Evolutionary conservation across 2,888 invertebrate genomes (phyloP).

Genomic region (Yponomeuta cagnagella): DNA sequence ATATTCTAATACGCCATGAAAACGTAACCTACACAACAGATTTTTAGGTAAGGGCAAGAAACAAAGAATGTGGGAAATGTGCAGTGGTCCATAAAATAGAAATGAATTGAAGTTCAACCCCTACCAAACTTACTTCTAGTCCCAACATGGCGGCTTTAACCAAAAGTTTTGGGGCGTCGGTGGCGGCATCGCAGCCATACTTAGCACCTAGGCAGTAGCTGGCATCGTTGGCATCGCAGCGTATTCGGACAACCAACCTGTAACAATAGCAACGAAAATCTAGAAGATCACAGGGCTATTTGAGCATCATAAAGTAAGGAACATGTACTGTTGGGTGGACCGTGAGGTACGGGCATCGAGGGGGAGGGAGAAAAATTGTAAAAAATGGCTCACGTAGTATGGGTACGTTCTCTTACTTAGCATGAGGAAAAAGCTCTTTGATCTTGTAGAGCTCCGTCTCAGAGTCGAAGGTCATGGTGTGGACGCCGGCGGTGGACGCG

Average conservation of each 20-base stretch:
- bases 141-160: slow-evolving; percentile 83
- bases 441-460: slow-evolving; percentile 94
- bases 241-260: slow-evolving; percentile 91
- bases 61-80: too few relatives aligned
- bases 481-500: slow-evolving; percentile 84
- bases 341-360: too few relatives aligned
- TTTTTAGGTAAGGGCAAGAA: too few relatives aligned
- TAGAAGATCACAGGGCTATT: too few relatives aligned
- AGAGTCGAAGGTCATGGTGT: slow-evolving; percentile 95
- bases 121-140: slow-evolving; percentile 74
- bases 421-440: slow-evolving; percentile 86
- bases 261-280: too few relatives aligned
- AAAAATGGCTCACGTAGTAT: too few relatives aligned
- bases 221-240: slow-evolving; percentile 88
- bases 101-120: neutral
- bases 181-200: slow-evolving; percentile 90
- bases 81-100: too few relatives aligned
- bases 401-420: slow-evolving; percentile 77
- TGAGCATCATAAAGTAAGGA: too few relatives aligned
- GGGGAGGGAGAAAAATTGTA: too few relatives aligned
- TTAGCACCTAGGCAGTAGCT: slow-evolving; percentile 95
- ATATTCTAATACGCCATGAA: too few relatives aligned
- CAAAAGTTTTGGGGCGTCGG: slow-evolving; percentile 84
- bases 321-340: too few relatives aligned
- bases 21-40: too few relatives aligned